These are phyloP conservation scores for Oscheius onirici DNA, from an alignment of 2,888 invertebrate species.

Conservation along the genomic window DNA sequence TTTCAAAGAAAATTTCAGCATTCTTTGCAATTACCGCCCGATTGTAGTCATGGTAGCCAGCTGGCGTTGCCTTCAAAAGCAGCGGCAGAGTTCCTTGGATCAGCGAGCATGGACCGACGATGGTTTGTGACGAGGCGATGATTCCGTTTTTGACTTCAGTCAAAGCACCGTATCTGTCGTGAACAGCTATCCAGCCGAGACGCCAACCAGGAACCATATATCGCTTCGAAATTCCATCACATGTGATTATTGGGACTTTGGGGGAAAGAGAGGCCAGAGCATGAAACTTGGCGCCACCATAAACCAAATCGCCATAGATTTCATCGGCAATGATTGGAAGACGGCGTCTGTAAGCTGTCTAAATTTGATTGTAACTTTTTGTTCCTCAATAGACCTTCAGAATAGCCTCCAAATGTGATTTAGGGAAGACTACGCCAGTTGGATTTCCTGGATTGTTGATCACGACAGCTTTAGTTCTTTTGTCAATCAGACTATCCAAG, in stretches of 20 bases:
- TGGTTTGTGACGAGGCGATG: slow-evolving; percentile 82
- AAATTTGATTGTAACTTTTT: background rate
- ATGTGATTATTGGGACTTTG: slow-evolving; percentile 85
- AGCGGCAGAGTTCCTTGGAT: slow-evolving; percentile 81
- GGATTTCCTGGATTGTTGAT: slow-evolving; percentile 98
- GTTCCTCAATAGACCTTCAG: slow-evolving; percentile 72
- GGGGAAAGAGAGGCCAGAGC: slow-evolving; percentile 86
- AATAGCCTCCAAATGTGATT: slow-evolving; percentile 83
- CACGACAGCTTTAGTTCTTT: slow-evolving; percentile 87
- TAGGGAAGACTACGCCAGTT: slow-evolving; percentile 92
- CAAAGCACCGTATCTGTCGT: slow-evolving; percentile 79
- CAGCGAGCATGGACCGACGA: slow-evolving; percentile 81
- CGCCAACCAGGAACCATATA: slow-evolving; percentile 97
- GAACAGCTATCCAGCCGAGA: slow-evolving; percentile 93
- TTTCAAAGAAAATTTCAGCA: slow-evolving; percentile 82
- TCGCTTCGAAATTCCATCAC: slow-evolving; percentile 93
- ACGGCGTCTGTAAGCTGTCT: slow-evolving; percentile 59
- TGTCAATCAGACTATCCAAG: slow-evolving; percentile 75
- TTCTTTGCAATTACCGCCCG: slow-evolving; percentile 79
- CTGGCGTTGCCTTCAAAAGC: slow-evolving; percentile 86
- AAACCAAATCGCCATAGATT: slow-evolving; percentile 91
- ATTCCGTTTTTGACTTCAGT: slow-evolving; percentile 76
- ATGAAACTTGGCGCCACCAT: slow-evolving; percentile 73
- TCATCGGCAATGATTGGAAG: slow-evolving; percentile 96
- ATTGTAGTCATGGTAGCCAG: slow-evolving; percentile 84